Percentiles rank a stretch among this genome's conserved stretches.
Evolutionary conservation across 2,113 vertebrate species (phyloP).

Genomic region (Tragelaphus buxtoni): DNA sequence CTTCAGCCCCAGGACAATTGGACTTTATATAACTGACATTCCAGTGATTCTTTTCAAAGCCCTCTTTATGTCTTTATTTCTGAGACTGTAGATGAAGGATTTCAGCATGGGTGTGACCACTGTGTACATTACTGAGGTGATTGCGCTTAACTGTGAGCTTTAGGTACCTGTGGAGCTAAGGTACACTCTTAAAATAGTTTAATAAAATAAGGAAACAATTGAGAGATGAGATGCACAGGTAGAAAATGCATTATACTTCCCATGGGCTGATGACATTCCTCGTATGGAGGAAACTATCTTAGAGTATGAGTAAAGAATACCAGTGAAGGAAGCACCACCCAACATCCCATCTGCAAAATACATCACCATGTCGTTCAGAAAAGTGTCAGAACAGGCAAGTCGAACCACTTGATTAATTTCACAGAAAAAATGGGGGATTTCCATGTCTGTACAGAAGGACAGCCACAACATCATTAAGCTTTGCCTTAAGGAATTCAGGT

Average conservation of each 20-base stretch:
- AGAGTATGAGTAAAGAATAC: constrained; percentile 2
- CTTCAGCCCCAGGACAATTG: neutral
- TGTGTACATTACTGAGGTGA: neutral
- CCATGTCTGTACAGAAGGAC: neutral
- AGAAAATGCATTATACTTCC: neutral
- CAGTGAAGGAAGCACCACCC: neutral
- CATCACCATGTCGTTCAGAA: neutral
- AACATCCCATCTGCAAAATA: neutral
- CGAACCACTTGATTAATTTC: constrained; percentile 22
- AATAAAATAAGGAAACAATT: neutral
- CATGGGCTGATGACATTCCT: neutral
- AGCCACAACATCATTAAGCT: neutral
- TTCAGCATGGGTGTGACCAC: constrained; percentile 4
- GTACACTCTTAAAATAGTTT: neutral
- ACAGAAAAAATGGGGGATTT: constrained; percentile 32
- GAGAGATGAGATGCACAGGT: neutral
- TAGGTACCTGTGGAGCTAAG: neutral
- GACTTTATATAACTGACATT: neutral
- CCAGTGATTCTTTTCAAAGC: neutral
- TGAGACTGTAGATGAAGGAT: neutral
- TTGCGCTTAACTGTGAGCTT: neutral
- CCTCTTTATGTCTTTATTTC: constrained; percentile 11
- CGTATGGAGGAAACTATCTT: neutral
- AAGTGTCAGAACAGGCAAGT: constrained; percentile 37
- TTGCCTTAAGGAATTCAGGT: neutral